Percentiles rank a stretch among this genome's conserved stretches.
These are phyloP conservation scores for Coelinius sp. DNA, from an alignment of 2,888 invertebrate species.

Conservation along the genomic window DNA sequence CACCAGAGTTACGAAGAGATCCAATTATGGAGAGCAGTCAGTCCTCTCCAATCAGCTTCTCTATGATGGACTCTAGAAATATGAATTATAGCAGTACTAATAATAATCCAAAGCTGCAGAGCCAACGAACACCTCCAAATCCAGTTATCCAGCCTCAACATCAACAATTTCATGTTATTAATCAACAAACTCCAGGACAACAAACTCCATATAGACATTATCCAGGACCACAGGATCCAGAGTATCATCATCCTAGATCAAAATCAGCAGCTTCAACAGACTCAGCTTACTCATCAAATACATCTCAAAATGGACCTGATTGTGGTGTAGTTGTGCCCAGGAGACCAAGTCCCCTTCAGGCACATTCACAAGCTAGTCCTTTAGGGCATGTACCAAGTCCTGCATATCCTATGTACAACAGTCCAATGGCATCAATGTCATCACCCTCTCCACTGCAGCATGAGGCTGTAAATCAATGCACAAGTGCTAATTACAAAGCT, in stretches of 20 bases:
- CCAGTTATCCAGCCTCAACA: constrained; percentile 55
- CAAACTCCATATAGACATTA: constrained; percentile 76
- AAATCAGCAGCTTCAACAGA: constrained; percentile 77
- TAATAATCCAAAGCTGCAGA: constrained; percentile 52
- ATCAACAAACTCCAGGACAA: constrained; percentile 47
- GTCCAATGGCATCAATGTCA: constrained; percentile 84
- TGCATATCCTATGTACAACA: constrained; percentile 88
- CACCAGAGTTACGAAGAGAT: constrained; percentile 63
- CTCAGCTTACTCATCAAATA: constrained; percentile 76
- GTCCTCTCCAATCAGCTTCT: constrained; percentile 83
- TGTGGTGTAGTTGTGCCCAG: constrained; percentile 78
- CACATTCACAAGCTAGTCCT: constrained; percentile 82
- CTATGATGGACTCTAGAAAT: constrained; percentile 80
- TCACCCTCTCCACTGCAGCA: constrained; percentile 77
- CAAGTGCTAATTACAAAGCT: constrained; percentile 59
- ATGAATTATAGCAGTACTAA: constrained; percentile 73
- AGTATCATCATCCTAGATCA: constrained; percentile 75
- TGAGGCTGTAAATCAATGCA: constrained; percentile 64
- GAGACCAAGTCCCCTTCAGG: constrained; percentile 79
- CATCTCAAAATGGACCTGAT: constrained; percentile 78
- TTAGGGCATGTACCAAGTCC: constrained; percentile 83
- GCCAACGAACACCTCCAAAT: constrained; percentile 56
- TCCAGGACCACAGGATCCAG: constrained; percentile 75
- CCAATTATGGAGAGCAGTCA: constrained; percentile 73
- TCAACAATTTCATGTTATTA: constrained; percentile 48